A percentile compares a stretch with the other conserved stretches of the same genome.
These are phyloP conservation scores for Delia radicum DNA, from an alignment of 1,140 invertebrate genomes.

Conservation along the genomic window DNA sequence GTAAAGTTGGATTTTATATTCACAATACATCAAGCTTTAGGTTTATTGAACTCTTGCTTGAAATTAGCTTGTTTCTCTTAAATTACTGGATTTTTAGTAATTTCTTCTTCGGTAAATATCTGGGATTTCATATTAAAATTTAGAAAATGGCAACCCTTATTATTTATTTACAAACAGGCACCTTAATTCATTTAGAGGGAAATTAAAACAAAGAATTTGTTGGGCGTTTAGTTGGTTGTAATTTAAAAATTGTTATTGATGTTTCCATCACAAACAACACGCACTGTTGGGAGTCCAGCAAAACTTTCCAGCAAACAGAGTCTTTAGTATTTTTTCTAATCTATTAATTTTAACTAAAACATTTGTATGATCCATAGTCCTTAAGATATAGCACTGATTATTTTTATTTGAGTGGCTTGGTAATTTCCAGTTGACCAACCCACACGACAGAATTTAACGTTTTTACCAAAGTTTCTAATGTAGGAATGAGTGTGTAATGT, in stretches of 20 bases:
- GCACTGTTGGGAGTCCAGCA: slow-evolving; percentile 1
- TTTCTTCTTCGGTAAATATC: too few species aligned
- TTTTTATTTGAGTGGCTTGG: background rate
- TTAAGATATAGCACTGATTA: background rate
- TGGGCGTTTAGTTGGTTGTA: background rate
- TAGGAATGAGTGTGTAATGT: background rate
- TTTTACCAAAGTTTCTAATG: background rate
- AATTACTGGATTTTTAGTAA: too few species aligned
- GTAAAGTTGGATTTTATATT: too few species aligned
- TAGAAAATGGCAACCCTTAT: too few species aligned
- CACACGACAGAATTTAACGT: background rate
- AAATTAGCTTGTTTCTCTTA: too few species aligned
- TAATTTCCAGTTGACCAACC: slow-evolving; percentile 15
- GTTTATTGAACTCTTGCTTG: too few species aligned
- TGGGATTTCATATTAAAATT: too few species aligned
- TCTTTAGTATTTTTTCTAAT: background rate
- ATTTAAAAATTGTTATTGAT: background rate
- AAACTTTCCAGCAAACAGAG: background rate
- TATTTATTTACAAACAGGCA: too few species aligned
- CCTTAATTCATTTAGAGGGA: too few species aligned
- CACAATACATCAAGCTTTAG: too few species aligned
- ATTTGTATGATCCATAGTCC: slow-evolving; percentile 15
- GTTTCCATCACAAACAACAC: background rate
- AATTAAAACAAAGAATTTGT: background rate
- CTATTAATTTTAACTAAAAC: slow-evolving; percentile 1